phyloP scores from a whole-genome alignment of 2,888 invertebrate species.

The Eupsilia transversa region DNA sequence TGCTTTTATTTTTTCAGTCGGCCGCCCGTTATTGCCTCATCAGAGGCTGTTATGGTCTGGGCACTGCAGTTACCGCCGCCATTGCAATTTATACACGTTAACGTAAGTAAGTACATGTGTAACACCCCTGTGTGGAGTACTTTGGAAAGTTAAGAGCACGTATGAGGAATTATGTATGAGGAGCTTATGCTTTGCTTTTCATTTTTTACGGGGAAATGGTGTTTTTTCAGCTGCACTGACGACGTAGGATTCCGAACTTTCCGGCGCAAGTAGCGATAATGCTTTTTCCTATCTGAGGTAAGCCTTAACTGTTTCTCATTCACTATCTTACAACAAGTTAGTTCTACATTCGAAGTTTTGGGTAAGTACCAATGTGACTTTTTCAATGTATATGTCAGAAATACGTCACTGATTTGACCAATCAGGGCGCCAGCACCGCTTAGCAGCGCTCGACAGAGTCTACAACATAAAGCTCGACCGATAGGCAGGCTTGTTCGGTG shows the following conservation, averaged over 20 bases:
- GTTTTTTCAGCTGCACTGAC: constrained; percentile 5
- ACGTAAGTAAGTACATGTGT: constrained; percentile 58
- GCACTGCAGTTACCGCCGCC: constrained; percentile 72
- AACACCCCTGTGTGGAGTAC: constrained; percentile 40
- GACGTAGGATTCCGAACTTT: neutral
- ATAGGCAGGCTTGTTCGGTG: too few relatives aligned
- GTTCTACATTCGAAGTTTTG: neutral
- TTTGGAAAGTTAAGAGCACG: constrained; percentile 34
- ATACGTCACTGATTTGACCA: too few relatives aligned
- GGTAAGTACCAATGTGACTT: neutral
- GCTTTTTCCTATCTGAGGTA: too few relatives aligned
- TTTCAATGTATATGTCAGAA: too few relatives aligned
- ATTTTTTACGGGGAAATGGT: neutral
- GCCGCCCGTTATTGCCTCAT: constrained; percentile 85
- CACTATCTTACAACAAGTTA: neutral
- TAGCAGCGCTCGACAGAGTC: too few relatives aligned
- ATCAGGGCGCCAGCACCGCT: too few relatives aligned
- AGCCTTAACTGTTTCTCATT: too few relatives aligned
- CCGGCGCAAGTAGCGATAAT: too few relatives aligned
- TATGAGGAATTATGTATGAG: constrained; percentile 43
- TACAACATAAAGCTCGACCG: too few relatives aligned
- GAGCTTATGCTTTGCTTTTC: constrained; percentile 3
- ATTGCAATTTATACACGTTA: constrained; percentile 66
- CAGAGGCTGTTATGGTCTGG: constrained; percentile 79
- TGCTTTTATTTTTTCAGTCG: constrained; percentile 87